A percentile compares a stretch with the other conserved stretches of the same genome.
These are phyloP conservation scores for Diogma glabrata DNA, from an alignment of 2,888 invertebrate species.

Conservation along the genomic window DNA sequence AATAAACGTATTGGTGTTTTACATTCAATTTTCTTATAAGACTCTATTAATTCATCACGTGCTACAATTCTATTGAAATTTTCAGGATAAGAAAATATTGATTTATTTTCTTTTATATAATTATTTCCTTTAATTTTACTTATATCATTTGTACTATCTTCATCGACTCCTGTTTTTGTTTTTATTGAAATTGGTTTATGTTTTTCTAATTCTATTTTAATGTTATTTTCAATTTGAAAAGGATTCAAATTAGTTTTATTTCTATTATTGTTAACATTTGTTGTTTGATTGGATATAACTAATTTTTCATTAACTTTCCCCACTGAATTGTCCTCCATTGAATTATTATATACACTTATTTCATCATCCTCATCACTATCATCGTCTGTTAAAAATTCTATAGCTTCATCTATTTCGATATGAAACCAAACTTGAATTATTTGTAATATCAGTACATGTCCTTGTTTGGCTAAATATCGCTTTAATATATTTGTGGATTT, in stretches of 20 bases:
- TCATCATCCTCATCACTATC: conserved; percentile 9
- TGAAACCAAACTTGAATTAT: conserved; percentile 52
- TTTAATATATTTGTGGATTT: conserved; percentile 51
- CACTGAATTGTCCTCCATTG: neutral
- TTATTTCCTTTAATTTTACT: neutral
- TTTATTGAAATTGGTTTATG: conserved; percentile 1
- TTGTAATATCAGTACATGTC: conserved; percentile 58
- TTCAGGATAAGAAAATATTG: neutral
- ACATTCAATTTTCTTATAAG: conserved; percentile 1
- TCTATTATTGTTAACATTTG: conserved; percentile 1
- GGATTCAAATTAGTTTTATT: too few relatives aligned
- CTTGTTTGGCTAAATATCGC: conserved; percentile 51
- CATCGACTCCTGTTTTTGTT: neutral
- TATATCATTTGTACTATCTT: neutral
- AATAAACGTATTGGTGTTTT: neutral
- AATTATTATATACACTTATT: neutral
- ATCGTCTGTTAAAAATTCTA: conserved; percentile 3
- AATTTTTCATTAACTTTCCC: neutral
- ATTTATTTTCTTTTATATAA: neutral
- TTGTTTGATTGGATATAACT: neutral
- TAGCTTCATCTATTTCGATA: conserved; percentile 33
- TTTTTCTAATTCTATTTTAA: conserved; percentile 6
- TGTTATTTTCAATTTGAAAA: conserved; percentile 7
- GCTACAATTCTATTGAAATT: neutral
- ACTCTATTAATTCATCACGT: neutral